Base-by-base conservation (phyloP, 2,113 vertebrate genomes). In the Larimichthys crocea region DNA sequence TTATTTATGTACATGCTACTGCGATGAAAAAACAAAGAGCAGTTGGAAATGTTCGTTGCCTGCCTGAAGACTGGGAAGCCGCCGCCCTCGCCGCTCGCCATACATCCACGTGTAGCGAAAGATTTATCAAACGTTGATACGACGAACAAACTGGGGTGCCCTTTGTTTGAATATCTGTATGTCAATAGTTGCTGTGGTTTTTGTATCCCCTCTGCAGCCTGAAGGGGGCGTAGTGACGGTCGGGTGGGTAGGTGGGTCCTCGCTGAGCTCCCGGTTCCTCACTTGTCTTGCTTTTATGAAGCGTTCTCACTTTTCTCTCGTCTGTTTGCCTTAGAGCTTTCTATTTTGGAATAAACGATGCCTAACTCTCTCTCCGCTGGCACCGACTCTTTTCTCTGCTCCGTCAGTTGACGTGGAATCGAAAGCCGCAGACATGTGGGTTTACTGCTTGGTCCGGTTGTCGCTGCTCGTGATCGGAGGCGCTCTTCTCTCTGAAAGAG, bases 321-420 rank as follows among this genome's bases (percentile, higher is more conserved):
- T 90, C 86, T 92, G 89, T 92, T 93, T 93, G 91, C 91, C 93
- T 93, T 92, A 93, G 91, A 94, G 90, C 91, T 93, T 94, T 94
- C 89, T 94, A 94, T 94, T 94, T 94, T 94, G 93, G 93, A 95
- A 94, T 95, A 94, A 94, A 94, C 72, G 15, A 94, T 92, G 82
- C 87, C 91, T 89, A 93, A 94, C 88, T 92, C 85, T 85, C 70
- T 40, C 85, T 85, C 70, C 31, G 46, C 57, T 9, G 73, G 29
- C 42, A 9, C 68, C 7, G 71, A 59, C 49, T 87, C 67, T 62
- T 86, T 11, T n/a, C 72, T 86, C 24, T 68, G 22, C 50, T 50
- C 65, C 20, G 3, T 53, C 61, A 68, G n/a, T n/a, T 31, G n/a
- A 19, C 29, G 31, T 52, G 31, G 42, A 40, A 12, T 57, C 10